These are phyloP conservation scores for Macrotis lagotis DNA, from an alignment of 2,113 vertebrate genomes.

Conservation along the genomic window DNA sequence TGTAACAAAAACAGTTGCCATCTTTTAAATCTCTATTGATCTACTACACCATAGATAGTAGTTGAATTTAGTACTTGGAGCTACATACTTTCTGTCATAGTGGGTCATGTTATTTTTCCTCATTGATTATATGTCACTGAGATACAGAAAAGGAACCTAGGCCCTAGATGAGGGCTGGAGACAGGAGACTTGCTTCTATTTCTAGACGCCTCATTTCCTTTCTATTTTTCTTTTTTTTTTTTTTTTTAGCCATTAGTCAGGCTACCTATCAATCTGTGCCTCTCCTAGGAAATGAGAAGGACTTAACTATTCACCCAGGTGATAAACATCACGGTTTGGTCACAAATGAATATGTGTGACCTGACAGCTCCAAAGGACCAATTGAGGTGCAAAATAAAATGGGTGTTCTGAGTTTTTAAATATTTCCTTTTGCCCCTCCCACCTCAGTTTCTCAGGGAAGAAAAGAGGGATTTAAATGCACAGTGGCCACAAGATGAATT, in stretches of 20 bases:
- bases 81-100: conserved; percentile 23
- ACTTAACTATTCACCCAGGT: neutral
- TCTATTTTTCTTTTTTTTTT: conserved; percentile 12
- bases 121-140: conserved; percentile 53
- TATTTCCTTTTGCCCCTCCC: neutral
- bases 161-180: neutral
- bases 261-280: neutral
- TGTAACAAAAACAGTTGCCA: neutral
- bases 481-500: neutral
- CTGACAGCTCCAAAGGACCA: neutral
- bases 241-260: neutral
- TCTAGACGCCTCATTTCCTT: neutral
- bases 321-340: neutral
- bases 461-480: neutral
- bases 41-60: neutral
- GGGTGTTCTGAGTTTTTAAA: neutral
- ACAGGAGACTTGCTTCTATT: neutral
- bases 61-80: conserved; percentile 27
- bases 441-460: neutral
- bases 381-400: neutral
- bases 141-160: conserved; percentile 9
- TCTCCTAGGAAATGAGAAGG: neutral
- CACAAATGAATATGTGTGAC: neutral
- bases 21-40: conserved; percentile 16
- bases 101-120: conserved; percentile 13